Percentiles rank a stretch among this genome's conserved stretches.
phyloP scores from a whole-genome alignment of 2,797 vertebrate genomes.

The Sphaeramia orbicularis region DNA sequence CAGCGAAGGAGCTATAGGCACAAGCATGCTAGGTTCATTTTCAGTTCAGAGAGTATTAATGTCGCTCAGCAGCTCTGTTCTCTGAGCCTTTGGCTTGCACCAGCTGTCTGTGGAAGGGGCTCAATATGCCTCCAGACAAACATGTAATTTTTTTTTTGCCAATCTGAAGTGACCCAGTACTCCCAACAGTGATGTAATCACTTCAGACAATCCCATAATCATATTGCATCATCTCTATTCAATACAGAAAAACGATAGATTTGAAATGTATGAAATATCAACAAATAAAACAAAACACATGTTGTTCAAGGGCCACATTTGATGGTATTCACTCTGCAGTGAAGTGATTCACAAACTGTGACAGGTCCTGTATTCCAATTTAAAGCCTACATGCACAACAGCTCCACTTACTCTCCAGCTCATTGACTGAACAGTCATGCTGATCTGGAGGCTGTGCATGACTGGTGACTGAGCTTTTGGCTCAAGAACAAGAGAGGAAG shows the following conservation, averaged over 20 bases:
- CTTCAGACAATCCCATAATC: constrained; percentile 51
- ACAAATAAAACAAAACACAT: background rate
- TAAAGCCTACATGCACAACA: background rate
- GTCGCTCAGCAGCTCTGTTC: constrained; percentile 28
- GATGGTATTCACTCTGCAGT: constrained; percentile 12
- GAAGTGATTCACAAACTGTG: background rate
- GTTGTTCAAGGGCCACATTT: constrained; percentile 1
- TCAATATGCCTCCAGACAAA: constrained; percentile 41
- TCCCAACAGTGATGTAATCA: constrained; percentile 53
- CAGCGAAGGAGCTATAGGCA: constrained; percentile 8
- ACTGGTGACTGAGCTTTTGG: background rate
- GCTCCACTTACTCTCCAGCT: background rate
- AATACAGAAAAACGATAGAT: constrained; percentile 16
- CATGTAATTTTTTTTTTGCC: constrained; percentile 2
- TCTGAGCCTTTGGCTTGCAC: constrained; percentile 36
- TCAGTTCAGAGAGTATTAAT: constrained; percentile 36
- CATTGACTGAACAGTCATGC: background rate
- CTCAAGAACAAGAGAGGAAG: background rate
- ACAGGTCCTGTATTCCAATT: constrained; percentile 1
- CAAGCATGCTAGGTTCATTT: constrained; percentile 23
- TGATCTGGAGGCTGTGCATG: background rate
- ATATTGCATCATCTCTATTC: constrained; percentile 35
- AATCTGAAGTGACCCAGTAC: background rate
- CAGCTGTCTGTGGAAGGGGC: constrained; percentile 27
- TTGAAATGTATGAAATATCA: constrained; percentile 8